Evolutionary conservation across 2,888 invertebrate genomes (phyloP), one percentile per base, ranked within the genome.

Genomic region (Tachystola acroxantha): DNA sequence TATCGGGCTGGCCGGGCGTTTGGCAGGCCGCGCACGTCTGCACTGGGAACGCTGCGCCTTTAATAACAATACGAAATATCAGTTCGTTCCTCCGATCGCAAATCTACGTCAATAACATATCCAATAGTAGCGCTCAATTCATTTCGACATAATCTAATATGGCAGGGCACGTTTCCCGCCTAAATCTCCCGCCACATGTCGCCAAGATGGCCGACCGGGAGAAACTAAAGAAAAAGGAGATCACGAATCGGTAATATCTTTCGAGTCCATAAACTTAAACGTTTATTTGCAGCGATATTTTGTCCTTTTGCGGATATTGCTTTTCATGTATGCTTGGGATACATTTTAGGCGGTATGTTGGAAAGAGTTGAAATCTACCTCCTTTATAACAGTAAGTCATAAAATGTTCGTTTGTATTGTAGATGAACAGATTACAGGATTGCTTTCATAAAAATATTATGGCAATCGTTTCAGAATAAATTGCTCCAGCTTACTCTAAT

Each of bases 51-150:
- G 66, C 61, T 59, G 59, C 60, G 78, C 71, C 78, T 84, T 77
- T 85, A 86, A 86, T 85, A 86, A 85, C 86, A 85, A 86, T 86
- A 86, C 79, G 70, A 82, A 86, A 86, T 86, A 86, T 86, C 85
- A 86, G 86, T 86, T 86, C 86, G 85, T 86, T 86, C 79, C 79
- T 85, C 64, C 80, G 82, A 81, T 86, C 86, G 86, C 85, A 86
- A 86, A 86, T 86, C 84, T 85, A 82, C 78, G 82, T 85, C 86
- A 84, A 86, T 86, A 86, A 85, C 86, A 86, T 82, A 86, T 86
- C 85, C 85, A 84, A 85, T 86, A 85, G 85, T 82, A 79, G 82
- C 71, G 72, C 73, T 74, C 86, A 82, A 85, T 86, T 85, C 86
- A 85, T 85, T 86, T 78, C 85, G 79, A 81, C 85, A 82, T 85